Evolutionary conservation across 1,140 invertebrate species (phyloP).

Genomic region (Tachypleus tridentatus): DNA sequence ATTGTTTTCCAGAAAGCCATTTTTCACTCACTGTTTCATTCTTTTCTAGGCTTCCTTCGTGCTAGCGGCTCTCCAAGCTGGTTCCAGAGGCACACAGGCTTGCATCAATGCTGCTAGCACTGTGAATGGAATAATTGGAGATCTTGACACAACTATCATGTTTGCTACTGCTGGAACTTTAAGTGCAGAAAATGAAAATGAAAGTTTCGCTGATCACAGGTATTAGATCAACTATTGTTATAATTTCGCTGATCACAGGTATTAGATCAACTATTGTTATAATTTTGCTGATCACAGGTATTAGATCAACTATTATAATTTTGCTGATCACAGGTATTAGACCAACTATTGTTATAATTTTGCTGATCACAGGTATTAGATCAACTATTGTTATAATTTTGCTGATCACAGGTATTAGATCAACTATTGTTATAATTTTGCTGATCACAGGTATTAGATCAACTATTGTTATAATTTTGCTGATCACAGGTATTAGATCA

Average conservation of each 20-base stretch:
- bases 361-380: slow-evolving; percentile 42
- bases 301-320: slow-evolving; percentile 30
- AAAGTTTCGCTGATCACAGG: slow-evolving; percentile 62
- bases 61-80: slow-evolving; percentile 74
- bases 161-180: slow-evolving; percentile 97
- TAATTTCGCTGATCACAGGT: slow-evolving; percentile 52
- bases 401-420: slow-evolving; percentile 41
- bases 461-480: slow-evolving; percentile 45
- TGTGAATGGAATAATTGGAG: slow-evolving; percentile 93
- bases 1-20: no score
- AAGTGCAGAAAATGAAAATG: slow-evolving; percentile 79
- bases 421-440: slow-evolving; percentile 42
- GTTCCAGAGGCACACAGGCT: slow-evolving; percentile 86
- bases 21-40: no score
- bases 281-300: slow-evolving; percentile 52
- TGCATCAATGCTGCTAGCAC: slow-evolving; percentile 97
- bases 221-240: slow-evolving; percentile 8
- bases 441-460: slow-evolving; percentile 38
- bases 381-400: slow-evolving; percentile 39
- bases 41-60: slow-evolving; percentile 60
- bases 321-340: slow-evolving; percentile 47
- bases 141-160: slow-evolving; percentile 97
- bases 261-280: neutral
- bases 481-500: slow-evolving; percentile 33
- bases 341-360: slow-evolving; percentile 38